A percentile compares a stretch with the other conserved stretches of the same genome.
These are phyloP conservation scores for Caenorhabditis remanei DNA, from an alignment of 1,140 invertebrate species.

Conservation along the genomic window DNA sequence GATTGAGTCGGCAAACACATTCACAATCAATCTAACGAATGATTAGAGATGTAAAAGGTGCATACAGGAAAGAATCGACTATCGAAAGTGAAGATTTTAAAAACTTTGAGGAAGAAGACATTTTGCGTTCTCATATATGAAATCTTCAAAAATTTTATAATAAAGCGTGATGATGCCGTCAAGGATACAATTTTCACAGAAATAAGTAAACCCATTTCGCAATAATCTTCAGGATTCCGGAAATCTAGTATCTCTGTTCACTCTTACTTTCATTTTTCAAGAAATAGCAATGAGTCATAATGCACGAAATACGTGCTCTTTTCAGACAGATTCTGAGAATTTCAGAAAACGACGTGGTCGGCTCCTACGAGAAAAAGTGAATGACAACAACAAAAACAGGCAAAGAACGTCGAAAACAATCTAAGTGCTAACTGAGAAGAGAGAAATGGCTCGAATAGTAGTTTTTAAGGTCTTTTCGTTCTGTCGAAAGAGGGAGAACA, in stretches of 20 bases:
- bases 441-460: neutral
- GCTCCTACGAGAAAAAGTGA: neutral
- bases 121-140: too few species aligned
- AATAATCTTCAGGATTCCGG: neutral
- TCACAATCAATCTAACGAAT: neutral
- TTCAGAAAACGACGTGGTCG: neutral
- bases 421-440: neutral
- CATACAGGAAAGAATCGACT: neutral
- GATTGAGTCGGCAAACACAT: slow-evolving; percentile 23
- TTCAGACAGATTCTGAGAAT: neutral
- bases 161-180: neutral
- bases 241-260: neutral
- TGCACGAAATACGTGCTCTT: neutral
- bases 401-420: slow-evolving; percentile 12
- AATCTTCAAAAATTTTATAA: too few species aligned
- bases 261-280: neutral
- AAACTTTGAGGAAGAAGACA: too few species aligned
- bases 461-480: neutral
- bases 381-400: slow-evolving; percentile 41
- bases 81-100: neutral
- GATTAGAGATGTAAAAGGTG: neutral
- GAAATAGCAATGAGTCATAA: neutral
- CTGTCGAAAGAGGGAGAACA: neutral
- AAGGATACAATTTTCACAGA: neutral
- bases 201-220: neutral